Evolutionary conservation across 2,113 vertebrate genomes (phyloP).

Genomic region (Lepisosteus osseus): DNA sequence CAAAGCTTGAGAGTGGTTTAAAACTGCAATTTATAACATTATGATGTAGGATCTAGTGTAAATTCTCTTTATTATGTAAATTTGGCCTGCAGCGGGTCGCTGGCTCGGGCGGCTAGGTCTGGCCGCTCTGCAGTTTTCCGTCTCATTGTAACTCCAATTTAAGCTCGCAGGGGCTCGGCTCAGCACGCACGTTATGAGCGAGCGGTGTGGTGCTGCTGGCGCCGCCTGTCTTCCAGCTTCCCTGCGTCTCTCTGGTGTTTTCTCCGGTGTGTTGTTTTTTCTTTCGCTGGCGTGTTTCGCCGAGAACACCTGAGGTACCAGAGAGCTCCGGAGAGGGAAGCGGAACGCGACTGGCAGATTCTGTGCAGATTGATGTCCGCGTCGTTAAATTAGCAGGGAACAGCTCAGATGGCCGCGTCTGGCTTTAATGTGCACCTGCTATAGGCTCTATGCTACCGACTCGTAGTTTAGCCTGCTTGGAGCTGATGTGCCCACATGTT

Average conservation of each 20-base stretch:
- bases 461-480: no score
- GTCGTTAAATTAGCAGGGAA: no score
- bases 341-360: no score
- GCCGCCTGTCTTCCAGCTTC: background rate
- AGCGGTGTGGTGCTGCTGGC: constrained; percentile 22
- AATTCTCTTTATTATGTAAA: constrained; percentile 69
- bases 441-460: no score
- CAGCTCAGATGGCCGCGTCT: no score
- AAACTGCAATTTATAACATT: constrained; percentile 40
- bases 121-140: constrained; percentile 75
- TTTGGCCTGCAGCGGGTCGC: constrained; percentile 61
- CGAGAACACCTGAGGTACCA: background rate
- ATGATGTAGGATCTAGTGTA: constrained; percentile 51
- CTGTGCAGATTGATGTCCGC: no score
- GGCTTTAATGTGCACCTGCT: no score
- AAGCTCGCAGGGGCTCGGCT: constrained; percentile 52
- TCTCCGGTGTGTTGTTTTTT: background rate
- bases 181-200: constrained; percentile 15
- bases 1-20: constrained; percentile 20
- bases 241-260: background rate
- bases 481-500: no score
- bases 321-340: no score
- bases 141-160: constrained; percentile 50
- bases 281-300: background rate
- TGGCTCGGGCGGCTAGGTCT: constrained; percentile 65